Base-by-base conservation (phyloP, 2,888 invertebrate species). In the Netelia virgata region DNA sequence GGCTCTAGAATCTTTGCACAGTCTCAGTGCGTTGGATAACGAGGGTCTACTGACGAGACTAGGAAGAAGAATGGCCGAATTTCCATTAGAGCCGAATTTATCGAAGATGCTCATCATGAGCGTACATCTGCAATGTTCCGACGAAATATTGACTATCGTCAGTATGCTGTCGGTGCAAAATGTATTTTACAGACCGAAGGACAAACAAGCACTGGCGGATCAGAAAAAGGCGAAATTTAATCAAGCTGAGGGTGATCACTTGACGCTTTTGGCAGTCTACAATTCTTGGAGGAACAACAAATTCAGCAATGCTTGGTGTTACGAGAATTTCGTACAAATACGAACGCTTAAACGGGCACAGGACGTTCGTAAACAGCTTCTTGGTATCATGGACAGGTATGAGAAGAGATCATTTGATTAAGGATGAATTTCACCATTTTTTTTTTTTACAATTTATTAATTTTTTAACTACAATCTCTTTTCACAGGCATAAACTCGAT, bases 81-180 rank as follows among this genome's bases (percentile, higher is more conserved):
- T 99, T 93, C 99, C 99, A 0, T 94, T 99, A 75, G 99, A 99
- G 92, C 99, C 99, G 0, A 99, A 98, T 94, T 95, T 99, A 28
- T 98, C 99, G 0, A 99, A 99, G 95, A 98, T 99, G 96, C 95
- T 99, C 3, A 99, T 99, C 82, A 99, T 99, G 99, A 99, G 99
- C 0, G 99, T 99, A 0, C 98, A 99, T 23, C 94, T 99, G 63
- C 98, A 98, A 89, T 99, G 99, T 92, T 98, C 98, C 0, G 99
- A 99, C 93, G 99, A 99, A 94, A 97, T 99, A 86, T 95, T 99
- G 9, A 99, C 99, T 0, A 98, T 99, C 81, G 99, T 99, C 0
- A 99, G 99, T 10, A 99, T 99, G 99, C 94, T 99, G 70, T 99
- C 98, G 87, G 99, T 99, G 0, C 99, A 99, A 93, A 99, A 99